A percentile compares a stretch with the other conserved stretches of the same genome.
Evolutionary conservation across 2,113 vertebrate genomes (phyloP).

Genomic region (Sinocyclocheilus grahami): DNA sequence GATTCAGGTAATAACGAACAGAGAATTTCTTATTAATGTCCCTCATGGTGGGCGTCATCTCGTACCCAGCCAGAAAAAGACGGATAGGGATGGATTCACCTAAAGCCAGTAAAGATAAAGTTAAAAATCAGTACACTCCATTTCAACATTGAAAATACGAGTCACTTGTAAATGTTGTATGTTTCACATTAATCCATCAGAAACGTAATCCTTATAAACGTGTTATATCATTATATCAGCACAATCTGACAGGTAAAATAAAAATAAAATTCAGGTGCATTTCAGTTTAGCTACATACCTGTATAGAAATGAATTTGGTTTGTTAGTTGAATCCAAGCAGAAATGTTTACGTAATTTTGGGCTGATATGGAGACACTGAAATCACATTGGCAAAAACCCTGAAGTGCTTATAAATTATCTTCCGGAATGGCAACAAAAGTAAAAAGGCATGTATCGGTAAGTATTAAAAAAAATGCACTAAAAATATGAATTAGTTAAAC

Average conservation of each 20-base stretch:
- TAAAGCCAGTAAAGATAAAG: constrained; percentile 56
- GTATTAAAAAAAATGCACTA: neutral
- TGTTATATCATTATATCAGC: neutral
- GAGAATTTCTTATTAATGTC: constrained; percentile 99
- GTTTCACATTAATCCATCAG: too few species aligned
- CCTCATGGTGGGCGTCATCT: constrained; percentile 96
- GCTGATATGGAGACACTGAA: constrained; percentile 13
- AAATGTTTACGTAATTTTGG: neutral
- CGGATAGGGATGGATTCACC: constrained; percentile 97
- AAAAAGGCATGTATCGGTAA: constrained; percentile 32
- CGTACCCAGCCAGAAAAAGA: constrained; percentile 95
- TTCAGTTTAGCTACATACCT: neutral
- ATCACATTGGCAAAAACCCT: neutral
- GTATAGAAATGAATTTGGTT: constrained; percentile 3
- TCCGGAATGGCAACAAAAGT: constrained; percentile 28
- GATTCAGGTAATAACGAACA: constrained; percentile 97
- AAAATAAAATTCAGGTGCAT: neutral
- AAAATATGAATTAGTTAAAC: constrained; percentile 20
- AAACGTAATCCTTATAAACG: too few species aligned
- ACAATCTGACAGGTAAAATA: neutral
- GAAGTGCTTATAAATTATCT: neutral
- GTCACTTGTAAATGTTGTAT: too few species aligned
- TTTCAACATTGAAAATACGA: neutral
- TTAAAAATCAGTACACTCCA: neutral
- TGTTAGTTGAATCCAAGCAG: neutral